Base-by-base conservation (phyloP, 2,113 vertebrate species). In the Junco hyemalis region DNA sequence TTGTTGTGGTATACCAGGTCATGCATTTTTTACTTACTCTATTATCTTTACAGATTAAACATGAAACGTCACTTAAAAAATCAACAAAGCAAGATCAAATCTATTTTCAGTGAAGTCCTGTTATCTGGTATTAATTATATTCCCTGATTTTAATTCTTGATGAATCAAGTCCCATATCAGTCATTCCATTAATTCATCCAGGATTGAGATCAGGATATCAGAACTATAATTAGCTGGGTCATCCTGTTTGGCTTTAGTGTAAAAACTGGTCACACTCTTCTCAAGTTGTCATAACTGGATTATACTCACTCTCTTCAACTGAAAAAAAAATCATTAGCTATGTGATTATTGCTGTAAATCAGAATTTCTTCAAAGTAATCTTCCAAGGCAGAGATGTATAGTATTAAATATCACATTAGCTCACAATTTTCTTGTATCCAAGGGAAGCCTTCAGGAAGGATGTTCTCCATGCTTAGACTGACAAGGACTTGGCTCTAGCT, bases 61-160 rank as follows among this genome's bases (percentile, higher is more conserved):
- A 68, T 47, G 26, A 80, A 78, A 92, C 38, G 10, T 51, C 5
- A 48, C 66, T 61, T 14, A 1, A 11, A 63, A 56, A 51, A 57
- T 10, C 63, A 72, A 54, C 8, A 24, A 47, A 78, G 18, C n/a
- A 85, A 53, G 57, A 87, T 76, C 71, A 61, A 85, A 23, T 79
- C 10, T 69, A 48, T 72, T 81, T 71, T 79, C 73, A 51, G 40
- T 64, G 48, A 90, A 68, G 3, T 18, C 28, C 15, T 56, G 11
- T 61, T 87, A 71, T 25, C 28, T 64, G 25, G 17, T 64, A 61
- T 68, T 64, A 78, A 81, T 84, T 93, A 57, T 69, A 78, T 50
- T 87, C 13, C 22, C 6, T 17, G 65, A n/a, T 91, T 92, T 87
- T 57, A 82, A 69, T 90, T 91, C 93, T 89, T 90, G 53, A 90